Percentiles rank a stretch among this genome's conserved stretches.
These are phyloP conservation scores for Phragmatobia fuliginosa DNA, from an alignment of 2,888 invertebrate genomes.

Conservation along the genomic window DNA sequence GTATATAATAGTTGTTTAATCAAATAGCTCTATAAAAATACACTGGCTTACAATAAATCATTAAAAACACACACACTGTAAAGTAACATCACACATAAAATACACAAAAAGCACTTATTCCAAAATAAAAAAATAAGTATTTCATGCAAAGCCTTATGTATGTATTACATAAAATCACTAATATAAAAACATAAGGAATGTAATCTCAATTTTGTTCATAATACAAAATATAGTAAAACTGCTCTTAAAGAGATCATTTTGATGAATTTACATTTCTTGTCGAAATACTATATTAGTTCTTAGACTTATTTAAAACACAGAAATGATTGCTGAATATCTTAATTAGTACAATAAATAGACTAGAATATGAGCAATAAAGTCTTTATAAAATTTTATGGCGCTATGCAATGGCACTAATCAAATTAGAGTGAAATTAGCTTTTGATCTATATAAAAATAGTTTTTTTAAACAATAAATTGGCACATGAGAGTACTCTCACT, in stretches of 20 bases:
- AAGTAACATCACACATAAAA: slow-evolving; percentile 63
- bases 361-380: slow-evolving; percentile 85
- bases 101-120: slow-evolving; percentile 43
- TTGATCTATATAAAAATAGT: slow-evolving; percentile 48
- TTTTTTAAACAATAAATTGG: slow-evolving; percentile 60
- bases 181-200: slow-evolving; percentile 65
- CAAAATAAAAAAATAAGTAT: slow-evolving; percentile 27
- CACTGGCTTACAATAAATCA: slow-evolving; percentile 58
- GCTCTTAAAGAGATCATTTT: slow-evolving; percentile 67
- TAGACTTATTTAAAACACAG: slow-evolving; percentile 41
- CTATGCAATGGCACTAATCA: slow-evolving; percentile 73
- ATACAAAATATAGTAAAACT: slow-evolving; percentile 48
- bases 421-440: slow-evolving; percentile 45
- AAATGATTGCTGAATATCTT: slow-evolving; percentile 43
- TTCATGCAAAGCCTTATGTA: slow-evolving; percentile 36
- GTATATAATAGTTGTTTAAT: slow-evolving; percentile 58
- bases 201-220: slow-evolving; percentile 64
- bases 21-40: slow-evolving; percentile 70
- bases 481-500: slow-evolving; percentile 72
- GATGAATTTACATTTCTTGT: slow-evolving; percentile 37
- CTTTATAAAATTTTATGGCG: slow-evolving; percentile 76
- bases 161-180: slow-evolving; percentile 41
- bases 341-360: slow-evolving; percentile 74
- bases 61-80: slow-evolving; percentile 58
- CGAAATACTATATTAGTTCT: slow-evolving; percentile 41